Evolutionary conservation across 2,113 vertebrate genomes (phyloP).

Genomic region (Vombatus ursinus): DNA sequence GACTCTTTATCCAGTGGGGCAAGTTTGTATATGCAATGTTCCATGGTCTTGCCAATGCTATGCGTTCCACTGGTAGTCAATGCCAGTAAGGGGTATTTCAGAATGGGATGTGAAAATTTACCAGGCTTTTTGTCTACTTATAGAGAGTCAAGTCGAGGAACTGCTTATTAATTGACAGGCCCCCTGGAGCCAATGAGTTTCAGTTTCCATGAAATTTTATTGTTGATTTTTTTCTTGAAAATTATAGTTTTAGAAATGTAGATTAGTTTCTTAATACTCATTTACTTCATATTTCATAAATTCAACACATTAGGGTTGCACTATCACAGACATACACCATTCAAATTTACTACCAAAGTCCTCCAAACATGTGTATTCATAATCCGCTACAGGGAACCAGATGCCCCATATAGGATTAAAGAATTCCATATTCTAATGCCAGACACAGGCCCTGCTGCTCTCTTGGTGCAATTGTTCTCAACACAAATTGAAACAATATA

Average conservation of each 20-base stretch:
- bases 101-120: not conserved
- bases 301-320: constrained; percentile 83
- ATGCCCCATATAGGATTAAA: constrained; percentile 82
- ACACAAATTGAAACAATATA: constrained; percentile 85
- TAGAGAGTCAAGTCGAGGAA: constrained; percentile 63
- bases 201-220: constrained; percentile 83
- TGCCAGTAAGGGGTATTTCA: not conserved
- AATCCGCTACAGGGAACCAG: constrained; percentile 81
- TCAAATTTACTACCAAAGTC: constrained; percentile 83
- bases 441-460: constrained; percentile 77
- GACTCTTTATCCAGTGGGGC: not conserved
- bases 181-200: constrained; percentile 81
- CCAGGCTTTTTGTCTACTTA: not conserved
- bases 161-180: constrained; percentile 60
- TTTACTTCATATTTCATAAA: constrained; percentile 88
- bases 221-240: constrained; percentile 84
- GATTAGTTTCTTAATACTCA: constrained; percentile 87
- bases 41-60: not conserved
- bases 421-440: constrained; percentile 81
- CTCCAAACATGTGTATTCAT: constrained; percentile 83
- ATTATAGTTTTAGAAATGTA: constrained; percentile 85
- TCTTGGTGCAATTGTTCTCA: constrained; percentile 77
- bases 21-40: not conserved
- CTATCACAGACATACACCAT: constrained; percentile 79
- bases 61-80: not conserved